These are phyloP conservation scores for Oscarella lobularis DNA, from an alignment of 37 sponge, comb jelly and placozoan genomes.

Conservation along the genomic window DNA sequence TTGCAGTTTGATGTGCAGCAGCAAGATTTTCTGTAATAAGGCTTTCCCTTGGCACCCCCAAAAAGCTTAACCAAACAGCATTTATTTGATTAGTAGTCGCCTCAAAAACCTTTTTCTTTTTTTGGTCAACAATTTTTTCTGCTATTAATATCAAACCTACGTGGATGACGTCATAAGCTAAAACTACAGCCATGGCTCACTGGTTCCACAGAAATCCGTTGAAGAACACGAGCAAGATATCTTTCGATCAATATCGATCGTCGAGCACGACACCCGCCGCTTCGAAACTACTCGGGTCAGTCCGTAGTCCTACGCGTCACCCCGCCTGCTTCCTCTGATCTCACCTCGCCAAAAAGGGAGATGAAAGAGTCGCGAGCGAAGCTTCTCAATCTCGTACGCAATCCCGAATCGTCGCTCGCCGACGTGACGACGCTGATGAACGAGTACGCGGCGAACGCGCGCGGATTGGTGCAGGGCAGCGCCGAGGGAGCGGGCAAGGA, in stretches of 20 bases:
- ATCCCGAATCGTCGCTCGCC: not conserved
- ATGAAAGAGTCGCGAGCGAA: not conserved
- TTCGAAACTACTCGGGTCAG: not conserved
- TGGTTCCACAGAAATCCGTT: constrained; percentile 98
- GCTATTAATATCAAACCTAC: too few relatives aligned
- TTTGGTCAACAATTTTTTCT: too few relatives aligned
- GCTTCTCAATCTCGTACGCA: not conserved
- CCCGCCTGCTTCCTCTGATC: too few relatives aligned
- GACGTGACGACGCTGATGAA: not conserved
- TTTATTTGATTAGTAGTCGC: too few relatives aligned
- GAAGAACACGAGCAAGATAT: constrained; percentile 75
- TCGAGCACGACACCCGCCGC: not conserved
- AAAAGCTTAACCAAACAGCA: too few relatives aligned
- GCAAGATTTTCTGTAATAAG: too few relatives aligned
- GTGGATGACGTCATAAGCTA: too few relatives aligned
- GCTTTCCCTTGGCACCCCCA: too few relatives aligned
- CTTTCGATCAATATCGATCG: constrained; percentile 44
- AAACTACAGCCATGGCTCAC: constrained; percentile 86
- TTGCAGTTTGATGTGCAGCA: too few relatives aligned
- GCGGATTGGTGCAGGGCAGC: not conserved
- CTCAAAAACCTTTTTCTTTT: too few relatives aligned
- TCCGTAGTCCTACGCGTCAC: too few relatives aligned
- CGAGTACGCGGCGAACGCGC: not conserved
- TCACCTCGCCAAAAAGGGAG: not conserved
- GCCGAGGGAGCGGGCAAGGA: not conserved